Conservation (phyloP, 2,113 vertebrate species). For the Vidua chalybeata region DNA sequence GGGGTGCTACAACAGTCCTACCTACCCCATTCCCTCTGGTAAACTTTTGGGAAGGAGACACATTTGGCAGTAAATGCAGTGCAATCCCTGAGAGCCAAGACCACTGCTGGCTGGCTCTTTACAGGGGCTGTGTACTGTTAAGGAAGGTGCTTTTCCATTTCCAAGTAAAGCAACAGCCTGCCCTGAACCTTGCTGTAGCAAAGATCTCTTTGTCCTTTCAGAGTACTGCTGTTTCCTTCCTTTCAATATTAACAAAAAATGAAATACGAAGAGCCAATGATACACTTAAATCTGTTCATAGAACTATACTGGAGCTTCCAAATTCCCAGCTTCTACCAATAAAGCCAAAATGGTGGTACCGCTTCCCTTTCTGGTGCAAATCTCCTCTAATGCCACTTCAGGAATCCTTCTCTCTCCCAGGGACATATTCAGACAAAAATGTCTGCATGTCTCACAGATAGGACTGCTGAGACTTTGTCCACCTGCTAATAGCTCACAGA, state of each 20-base stretch:
- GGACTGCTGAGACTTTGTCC: neutral
- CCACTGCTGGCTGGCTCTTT: neutral
- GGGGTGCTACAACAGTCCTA: neutral
- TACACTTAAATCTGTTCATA: neutral
- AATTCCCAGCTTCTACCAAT: neutral
- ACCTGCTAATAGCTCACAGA: neutral
- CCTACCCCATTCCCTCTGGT: neutral
- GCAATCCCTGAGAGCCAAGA: neutral
- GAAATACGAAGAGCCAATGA: neutral
- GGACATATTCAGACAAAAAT: neutral
- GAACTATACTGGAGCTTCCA: neutral
- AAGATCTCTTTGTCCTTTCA: neutral
- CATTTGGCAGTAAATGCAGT: neutral
- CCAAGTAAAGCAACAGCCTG: neutral
- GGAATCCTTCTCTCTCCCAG: neutral
- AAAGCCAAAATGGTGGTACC: neutral
- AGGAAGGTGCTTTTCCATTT: neutral
- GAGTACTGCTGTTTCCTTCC: neutral
- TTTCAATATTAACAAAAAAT: neutral
- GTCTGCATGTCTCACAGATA: neutral
- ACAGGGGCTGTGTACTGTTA: neutral
- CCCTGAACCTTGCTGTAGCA: neutral
- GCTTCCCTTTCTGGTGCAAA: neutral
- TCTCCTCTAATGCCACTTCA: neutral
- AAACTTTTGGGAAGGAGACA: neutral